Percentiles rank a stretch among this genome's conserved stretches.
Evolutionary conservation across 2,113 vertebrate species (phyloP).

Genomic region (Nycticryphes semicollaris): DNA sequence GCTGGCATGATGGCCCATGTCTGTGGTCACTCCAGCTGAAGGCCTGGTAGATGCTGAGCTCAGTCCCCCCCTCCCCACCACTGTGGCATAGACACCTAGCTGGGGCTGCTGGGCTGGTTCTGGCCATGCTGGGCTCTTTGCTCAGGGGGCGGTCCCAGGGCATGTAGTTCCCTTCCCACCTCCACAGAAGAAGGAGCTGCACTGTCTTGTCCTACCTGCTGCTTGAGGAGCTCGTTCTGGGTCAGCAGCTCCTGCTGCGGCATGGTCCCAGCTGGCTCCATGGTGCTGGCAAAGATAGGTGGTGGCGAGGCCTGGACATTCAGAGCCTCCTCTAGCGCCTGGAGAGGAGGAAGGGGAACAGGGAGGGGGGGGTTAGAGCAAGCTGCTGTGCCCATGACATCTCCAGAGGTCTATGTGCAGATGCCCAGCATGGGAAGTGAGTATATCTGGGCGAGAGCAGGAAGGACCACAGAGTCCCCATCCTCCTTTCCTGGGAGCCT

Average conservation of each 20-base stretch:
- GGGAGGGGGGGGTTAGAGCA: not conserved
- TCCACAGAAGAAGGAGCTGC: not conserved
- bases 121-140: not conserved
- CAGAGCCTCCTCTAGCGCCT: conserved; percentile 94
- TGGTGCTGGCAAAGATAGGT: conserved; percentile 72
- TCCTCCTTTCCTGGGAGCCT: not conserved
- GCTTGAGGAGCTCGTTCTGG: conserved; percentile 88
- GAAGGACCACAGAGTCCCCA: not conserved
- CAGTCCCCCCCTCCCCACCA: accelerated
- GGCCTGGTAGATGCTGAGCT: not conserved
- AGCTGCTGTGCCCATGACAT: not conserved
- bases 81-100: not conserved
- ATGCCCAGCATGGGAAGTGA: accelerated
- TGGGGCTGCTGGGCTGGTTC: not conserved
- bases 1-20: accelerated
- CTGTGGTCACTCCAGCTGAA: not conserved
- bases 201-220: conserved; percentile 76
- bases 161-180: not conserved
- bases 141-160: not conserved
- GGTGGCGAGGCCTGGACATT: conserved; percentile 85
- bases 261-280: conserved; percentile 75
- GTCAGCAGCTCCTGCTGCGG: conserved; percentile 91
- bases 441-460: not conserved
- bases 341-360: not conserved
- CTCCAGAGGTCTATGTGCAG: not conserved